A percentile compares a stretch with the other conserved stretches of the same genome.
Evolutionary conservation across 2,113 vertebrate genomes (phyloP).

Genomic region (Perognathus longimembris): DNA sequence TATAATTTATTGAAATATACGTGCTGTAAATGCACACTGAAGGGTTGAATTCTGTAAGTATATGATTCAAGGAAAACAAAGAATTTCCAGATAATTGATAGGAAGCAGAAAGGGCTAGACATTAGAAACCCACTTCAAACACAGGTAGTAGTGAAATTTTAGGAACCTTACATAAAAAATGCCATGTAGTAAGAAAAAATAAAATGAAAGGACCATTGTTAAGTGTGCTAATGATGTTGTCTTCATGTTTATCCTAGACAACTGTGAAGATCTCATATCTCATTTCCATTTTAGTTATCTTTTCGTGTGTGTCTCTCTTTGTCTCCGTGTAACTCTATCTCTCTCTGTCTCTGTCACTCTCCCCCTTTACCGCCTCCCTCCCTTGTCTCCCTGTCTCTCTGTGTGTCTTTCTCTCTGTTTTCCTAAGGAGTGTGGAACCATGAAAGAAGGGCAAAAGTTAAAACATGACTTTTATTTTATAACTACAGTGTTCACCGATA

Average conservation of each 20-base stretch:
- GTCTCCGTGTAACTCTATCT: too few relatives aligned
- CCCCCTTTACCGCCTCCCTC: too few relatives aligned
- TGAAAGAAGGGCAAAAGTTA: neutral
- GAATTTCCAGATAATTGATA: neutral
- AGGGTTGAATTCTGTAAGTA: neutral
- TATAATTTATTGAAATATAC: neutral
- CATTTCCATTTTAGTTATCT: neutral
- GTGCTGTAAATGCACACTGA: neutral
- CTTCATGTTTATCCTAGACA: neutral
- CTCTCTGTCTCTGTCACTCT: too few relatives aligned
- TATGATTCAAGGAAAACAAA: too few relatives aligned
- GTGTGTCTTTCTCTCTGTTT: neutral
- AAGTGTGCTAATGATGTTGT: neutral
- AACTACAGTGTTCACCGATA: neutral
- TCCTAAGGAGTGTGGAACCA: neutral
- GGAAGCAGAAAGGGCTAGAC: neutral
- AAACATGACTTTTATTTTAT: conserved; percentile 42
- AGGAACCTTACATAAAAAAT: neutral
- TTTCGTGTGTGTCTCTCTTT: too few relatives aligned
- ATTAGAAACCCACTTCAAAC: neutral
- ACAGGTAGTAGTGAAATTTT: neutral
- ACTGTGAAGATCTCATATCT: neutral
- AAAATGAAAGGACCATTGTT: neutral
- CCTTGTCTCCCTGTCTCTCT: too few relatives aligned
- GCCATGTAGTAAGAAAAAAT: neutral